Base-by-base conservation (phyloP, 2,888 invertebrate genomes). In the Frankliniella intonsa region DNA sequence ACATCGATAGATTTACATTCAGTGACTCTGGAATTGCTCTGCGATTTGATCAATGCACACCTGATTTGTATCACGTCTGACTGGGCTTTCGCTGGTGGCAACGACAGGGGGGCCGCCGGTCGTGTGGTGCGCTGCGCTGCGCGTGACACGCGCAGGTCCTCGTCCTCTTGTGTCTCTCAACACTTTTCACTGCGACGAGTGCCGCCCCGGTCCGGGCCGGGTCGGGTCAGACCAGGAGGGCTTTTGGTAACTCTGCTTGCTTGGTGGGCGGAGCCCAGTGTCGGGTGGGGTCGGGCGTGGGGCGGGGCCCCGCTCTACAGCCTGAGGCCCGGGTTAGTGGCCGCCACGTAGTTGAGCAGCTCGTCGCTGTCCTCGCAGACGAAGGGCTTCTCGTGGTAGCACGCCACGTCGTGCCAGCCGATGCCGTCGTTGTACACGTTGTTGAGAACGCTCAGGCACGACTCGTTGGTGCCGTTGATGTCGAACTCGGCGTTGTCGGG, bases 341-440 rank as follows among this genome's bases (percentile, higher is more conserved):
- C 92, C 83, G 94, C 93, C 84, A 96, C 92, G 88, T 96, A 96
- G 88, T 92, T 94, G 86, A 96, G 91, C 84, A 97, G 92, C 87
- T 96, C 96, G 82, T 96, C 95, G 84, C 94, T 94, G 88, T 97
- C 96, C 87, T 96, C 97, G 88, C 96, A 97, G 85, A 97, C 92
- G 87, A 96, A 92, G 2, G 96, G 96, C 87, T 97, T 97, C 89
- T 96, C 95, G 89, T 96, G 96, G 88, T 96, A 96, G 88, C 96
- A 96, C 84, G 96, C 96, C 82, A 96, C 96, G 88, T 96, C 96
- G 89, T 96, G 96, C 96, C 96, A 97, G 85, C 95, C 95, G 87
- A 97, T 95, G 84, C 96, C 96, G 87, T 97, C 97, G 87, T 94
- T 95, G 91, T 97, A 97, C 11, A 97, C 96, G 88, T 97, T 97